phyloP scores from a whole-genome alignment of 2,797 vertebrate species.

The Rhincodon typus region DNA sequence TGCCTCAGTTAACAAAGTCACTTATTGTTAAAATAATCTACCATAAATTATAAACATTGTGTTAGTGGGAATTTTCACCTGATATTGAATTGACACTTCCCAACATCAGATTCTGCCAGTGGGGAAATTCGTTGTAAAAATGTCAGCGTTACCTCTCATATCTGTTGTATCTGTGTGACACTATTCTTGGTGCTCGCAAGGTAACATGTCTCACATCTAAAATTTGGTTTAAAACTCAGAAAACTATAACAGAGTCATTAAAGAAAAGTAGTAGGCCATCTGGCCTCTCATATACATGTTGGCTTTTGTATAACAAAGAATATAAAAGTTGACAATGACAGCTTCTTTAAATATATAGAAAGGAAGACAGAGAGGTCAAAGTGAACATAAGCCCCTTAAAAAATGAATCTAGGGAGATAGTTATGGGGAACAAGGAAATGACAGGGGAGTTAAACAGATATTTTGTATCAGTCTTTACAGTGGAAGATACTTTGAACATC shows the following conservation, averaged over 20 bases:
- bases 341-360: too few species aligned
- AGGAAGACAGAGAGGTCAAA: too few species aligned
- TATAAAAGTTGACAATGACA: too few species aligned
- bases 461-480: too few species aligned
- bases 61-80: not conserved
- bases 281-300: not conserved
- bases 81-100: not conserved
- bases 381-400: too few species aligned
- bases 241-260: not conserved
- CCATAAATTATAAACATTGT: not conserved
- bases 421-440: too few species aligned
- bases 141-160: not conserved
- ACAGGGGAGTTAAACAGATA: too few species aligned
- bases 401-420: too few species aligned
- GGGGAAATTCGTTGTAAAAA: not conserved
- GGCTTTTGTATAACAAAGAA: too few species aligned
- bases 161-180: not conserved
- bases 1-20: not conserved
- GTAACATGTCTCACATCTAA: not conserved
- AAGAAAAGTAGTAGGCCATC: not conserved
- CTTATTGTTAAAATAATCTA: not conserved
- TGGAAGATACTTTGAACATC: too few species aligned
- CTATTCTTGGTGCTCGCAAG: not conserved
- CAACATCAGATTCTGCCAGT: not conserved
- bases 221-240: not conserved